Conservation (phyloP, 2,888 invertebrate genomes). For the Melitaea athalia region DNA sequence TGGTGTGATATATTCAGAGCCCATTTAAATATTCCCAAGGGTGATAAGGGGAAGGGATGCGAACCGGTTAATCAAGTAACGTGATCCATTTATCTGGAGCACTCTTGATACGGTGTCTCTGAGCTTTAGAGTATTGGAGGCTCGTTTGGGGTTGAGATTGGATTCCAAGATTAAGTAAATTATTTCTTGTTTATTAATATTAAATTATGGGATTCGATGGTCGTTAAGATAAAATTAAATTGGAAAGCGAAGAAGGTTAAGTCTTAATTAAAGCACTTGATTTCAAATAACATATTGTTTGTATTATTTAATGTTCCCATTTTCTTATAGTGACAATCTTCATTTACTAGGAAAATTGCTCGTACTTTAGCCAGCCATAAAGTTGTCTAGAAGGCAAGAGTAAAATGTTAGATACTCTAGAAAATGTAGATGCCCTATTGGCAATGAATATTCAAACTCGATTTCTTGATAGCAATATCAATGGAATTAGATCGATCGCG, state of each 20-base stretch:
- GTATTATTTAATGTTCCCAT: not conserved
- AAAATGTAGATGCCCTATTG: constrained; percentile 36
- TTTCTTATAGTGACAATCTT: constrained; percentile 17
- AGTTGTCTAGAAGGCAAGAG: constrained; percentile 33
- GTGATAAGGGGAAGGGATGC: constrained; percentile 79
- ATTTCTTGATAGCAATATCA: constrained; percentile 49
- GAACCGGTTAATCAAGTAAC: constrained; percentile 81
- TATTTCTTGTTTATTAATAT: constrained; percentile 29
- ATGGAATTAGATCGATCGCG: constrained; percentile 67
- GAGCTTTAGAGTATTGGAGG: constrained; percentile 76
- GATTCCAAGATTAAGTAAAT: constrained; percentile 45
- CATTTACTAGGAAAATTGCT: constrained; percentile 38
- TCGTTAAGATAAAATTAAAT: constrained; percentile 30
- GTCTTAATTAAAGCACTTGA: not conserved
- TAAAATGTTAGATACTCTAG: constrained; percentile 35
- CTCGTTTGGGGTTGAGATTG: constrained; percentile 66
- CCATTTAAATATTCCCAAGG: constrained; percentile 81
- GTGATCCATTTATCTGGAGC: constrained; percentile 81
- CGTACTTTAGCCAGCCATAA: constrained; percentile 33
- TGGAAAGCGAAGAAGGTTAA: constrained; percentile 1
- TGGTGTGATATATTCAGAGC: constrained; percentile 78
- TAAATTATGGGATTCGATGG: constrained; percentile 10
- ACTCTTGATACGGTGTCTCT: constrained; percentile 76
- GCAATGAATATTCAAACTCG: constrained; percentile 48
- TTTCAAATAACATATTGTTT: constrained; percentile 4